Evolutionary conservation across 2,113 vertebrate species (phyloP).

Genomic region (Vidua chalybeata): DNA sequence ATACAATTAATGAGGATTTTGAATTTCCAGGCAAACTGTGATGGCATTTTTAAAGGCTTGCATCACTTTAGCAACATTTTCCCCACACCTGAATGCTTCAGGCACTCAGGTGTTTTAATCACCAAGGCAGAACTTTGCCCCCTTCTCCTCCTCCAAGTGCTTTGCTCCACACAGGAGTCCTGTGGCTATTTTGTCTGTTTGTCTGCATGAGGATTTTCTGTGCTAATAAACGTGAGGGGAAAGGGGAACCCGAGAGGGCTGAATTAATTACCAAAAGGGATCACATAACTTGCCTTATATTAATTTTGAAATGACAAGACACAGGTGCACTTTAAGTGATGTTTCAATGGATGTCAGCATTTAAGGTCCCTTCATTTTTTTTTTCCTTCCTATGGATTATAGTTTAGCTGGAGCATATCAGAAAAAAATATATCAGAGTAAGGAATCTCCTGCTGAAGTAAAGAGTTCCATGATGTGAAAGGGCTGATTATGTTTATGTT

Average conservation of each 20-base stretch:
- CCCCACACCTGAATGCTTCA: conserved; percentile 73
- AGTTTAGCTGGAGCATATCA: neutral
- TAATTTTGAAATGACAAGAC: conserved; percentile 60
- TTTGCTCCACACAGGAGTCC: conserved; percentile 49
- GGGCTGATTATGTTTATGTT: conserved; percentile 57
- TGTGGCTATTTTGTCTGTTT: conserved; percentile 58
- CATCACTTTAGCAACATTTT: conserved; percentile 36
- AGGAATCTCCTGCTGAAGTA: neutral
- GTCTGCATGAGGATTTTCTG: neutral
- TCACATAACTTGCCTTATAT: conserved; percentile 25
- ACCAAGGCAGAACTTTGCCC: conserved; percentile 5
- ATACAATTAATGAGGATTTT: conserved; percentile 49
- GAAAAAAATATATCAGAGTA: neutral
- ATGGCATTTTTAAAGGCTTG: conserved; percentile 55
- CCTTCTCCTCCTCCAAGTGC: neutral
- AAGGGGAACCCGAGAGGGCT: conserved; percentile 23
- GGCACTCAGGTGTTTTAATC: conserved; percentile 74
- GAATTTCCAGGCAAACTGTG: conserved; percentile 55
- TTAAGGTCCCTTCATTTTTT: neutral
- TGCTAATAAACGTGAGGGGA: conserved; percentile 43
- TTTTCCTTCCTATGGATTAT: neutral
- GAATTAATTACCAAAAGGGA: conserved; percentile 38
- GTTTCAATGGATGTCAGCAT: neutral
- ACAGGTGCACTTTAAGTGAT: conserved; percentile 20
- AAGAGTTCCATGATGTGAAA: conserved; percentile 33